Conservation (phyloP, 1,140 invertebrate genomes). For the Heliconius eleuchia region DNA sequence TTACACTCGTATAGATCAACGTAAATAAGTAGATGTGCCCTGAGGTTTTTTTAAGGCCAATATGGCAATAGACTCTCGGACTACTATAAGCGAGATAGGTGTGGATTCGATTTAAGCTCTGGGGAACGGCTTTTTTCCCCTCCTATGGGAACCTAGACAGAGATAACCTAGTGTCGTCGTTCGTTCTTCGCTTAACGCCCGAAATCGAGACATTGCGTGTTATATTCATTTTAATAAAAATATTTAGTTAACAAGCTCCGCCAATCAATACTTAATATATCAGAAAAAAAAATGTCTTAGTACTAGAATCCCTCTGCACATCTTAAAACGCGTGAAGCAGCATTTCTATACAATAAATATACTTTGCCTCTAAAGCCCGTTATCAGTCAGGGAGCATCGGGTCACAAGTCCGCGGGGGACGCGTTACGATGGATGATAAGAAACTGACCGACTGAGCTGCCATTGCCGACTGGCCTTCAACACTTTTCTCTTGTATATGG, state of each 20-base stretch:
- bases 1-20: conserved; percentile 17
- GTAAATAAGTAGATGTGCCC: background rate
- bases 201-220: too few relatives aligned
- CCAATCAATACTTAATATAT: too few relatives aligned
- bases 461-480: conserved; percentile 16
- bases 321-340: too few relatives aligned
- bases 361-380: conserved; percentile 21
- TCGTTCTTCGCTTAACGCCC: too few relatives aligned
- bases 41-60: background rate
- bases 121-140: too few relatives aligned
- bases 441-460: conserved; percentile 30
- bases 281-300: too few relatives aligned
- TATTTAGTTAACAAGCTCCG: too few relatives aligned
- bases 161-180: too few relatives aligned
- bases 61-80: background rate
- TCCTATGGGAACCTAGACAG: too few relatives aligned
- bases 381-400: conserved; percentile 38
- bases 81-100: background rate
- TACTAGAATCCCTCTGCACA: too few relatives aligned
- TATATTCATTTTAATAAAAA: too few relatives aligned
- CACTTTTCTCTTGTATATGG: conserved; percentile 1
- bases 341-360: background rate
- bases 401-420: conserved; percentile 32
- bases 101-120: too few relatives aligned
- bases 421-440: conserved; percentile 39